Percentiles rank a stretch among this genome's conserved stretches.
Evolutionary conservation across 2,888 invertebrate species (phyloP).

Genomic region (Drosophila macrospina): DNA sequence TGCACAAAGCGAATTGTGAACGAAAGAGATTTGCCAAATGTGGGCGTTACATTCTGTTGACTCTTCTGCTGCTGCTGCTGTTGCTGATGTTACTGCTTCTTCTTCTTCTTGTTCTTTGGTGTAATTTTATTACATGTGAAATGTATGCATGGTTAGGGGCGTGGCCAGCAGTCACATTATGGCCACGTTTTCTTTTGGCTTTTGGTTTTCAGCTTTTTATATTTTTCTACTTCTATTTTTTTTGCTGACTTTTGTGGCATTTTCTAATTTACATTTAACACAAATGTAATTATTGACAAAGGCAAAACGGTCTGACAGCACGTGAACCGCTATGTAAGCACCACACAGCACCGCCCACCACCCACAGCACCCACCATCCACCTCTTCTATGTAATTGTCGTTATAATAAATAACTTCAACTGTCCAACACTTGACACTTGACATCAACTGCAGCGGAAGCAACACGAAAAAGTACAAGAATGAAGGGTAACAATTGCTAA

Average conservation of each 20-base stretch:
- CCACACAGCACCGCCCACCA: background rate
- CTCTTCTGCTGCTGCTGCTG: conserved; percentile 3
- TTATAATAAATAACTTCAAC: conserved; percentile 83
- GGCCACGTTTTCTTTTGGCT: conserved; percentile 41
- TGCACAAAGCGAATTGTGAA: conserved; percentile 44
- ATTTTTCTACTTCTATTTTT: background rate
- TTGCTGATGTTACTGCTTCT: too few relatives aligned
- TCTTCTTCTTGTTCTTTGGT: conserved; percentile 1
- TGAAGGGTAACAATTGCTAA: conserved; percentile 21
- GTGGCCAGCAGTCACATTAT: conserved; percentile 55
- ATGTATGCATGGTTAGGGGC: conserved; percentile 34
- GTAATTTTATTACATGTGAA: conserved; percentile 41
- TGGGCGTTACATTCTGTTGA: conserved; percentile 42
- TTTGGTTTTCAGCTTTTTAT: background rate
- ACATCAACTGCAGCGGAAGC: conserved; percentile 81
- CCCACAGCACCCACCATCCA: conserved; percentile 13
- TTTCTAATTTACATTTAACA: conserved; percentile 80
- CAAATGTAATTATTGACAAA: conserved; percentile 77
- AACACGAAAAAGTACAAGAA: conserved; percentile 46
- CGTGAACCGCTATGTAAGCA: conserved; percentile 29
- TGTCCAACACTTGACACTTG: conserved; percentile 83
- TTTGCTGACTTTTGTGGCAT: conserved; percentile 51
- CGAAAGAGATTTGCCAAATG: conserved; percentile 47
- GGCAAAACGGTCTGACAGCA: conserved; percentile 60
- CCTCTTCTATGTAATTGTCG: conserved; percentile 72